Percentiles rank a stretch among this genome's conserved stretches.
These are phyloP conservation scores for Cervus canadensis DNA, from an alignment of 2,113 vertebrate species.

Conservation along the genomic window DNA sequence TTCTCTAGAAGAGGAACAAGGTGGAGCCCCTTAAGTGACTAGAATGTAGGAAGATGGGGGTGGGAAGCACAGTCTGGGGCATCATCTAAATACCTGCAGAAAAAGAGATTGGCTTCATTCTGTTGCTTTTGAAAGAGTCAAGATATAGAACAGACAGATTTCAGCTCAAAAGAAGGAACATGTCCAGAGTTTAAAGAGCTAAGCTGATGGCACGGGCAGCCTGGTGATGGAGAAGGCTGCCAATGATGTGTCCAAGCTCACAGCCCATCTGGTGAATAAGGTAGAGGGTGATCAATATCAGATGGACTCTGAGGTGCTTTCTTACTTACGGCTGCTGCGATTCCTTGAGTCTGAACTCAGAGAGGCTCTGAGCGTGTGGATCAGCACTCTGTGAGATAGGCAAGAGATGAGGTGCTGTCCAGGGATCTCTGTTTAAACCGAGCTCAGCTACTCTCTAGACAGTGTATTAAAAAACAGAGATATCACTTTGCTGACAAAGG, in stretches of 20 bases:
- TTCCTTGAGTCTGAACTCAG: not conserved
- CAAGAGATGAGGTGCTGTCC: not conserved
- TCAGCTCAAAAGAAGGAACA: not conserved
- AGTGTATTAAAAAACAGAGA: not conserved
- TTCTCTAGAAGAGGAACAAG: not conserved
- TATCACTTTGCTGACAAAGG: not conserved
- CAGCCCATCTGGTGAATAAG: not conserved
- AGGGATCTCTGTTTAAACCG: not conserved
- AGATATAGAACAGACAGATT: not conserved
- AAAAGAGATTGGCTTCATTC: not conserved
- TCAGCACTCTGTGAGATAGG: not conserved
- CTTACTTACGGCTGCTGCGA: not conserved
- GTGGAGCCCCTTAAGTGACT: not conserved
- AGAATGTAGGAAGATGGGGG: not conserved
- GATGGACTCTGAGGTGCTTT: not conserved
- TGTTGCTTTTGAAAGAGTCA: not conserved
- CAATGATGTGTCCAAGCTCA: fast-evolving
- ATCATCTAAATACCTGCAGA: not conserved
- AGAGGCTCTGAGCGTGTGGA: fast-evolving
- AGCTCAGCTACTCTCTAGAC: not conserved
- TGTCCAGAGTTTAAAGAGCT: not conserved
- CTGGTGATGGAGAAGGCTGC: not conserved
- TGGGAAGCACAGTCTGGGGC: not conserved
- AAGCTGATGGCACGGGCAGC: not conserved
- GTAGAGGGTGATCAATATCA: no score